Conservation (phyloP, 2,113 vertebrate species). For the Machaerirhynchus nigripectus region DNA sequence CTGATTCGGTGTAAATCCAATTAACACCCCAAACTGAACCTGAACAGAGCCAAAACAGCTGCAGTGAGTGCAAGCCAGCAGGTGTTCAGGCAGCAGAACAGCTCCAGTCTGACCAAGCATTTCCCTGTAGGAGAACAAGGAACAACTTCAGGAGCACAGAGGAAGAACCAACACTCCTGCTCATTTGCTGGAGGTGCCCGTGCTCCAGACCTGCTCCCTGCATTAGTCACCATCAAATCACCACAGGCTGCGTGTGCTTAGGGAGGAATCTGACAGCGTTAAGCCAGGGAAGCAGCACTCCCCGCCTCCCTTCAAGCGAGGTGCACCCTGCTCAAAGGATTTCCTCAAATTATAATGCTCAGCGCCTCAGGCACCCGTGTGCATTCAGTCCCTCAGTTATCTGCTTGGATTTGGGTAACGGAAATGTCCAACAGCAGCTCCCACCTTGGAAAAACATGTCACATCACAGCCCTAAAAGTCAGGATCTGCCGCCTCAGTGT, state of each 20-base stretch:
- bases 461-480: rapidly evolving
- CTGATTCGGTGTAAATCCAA: neutral
- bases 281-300: neutral
- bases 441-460: neutral
- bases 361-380: neutral
- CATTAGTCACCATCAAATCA: neutral
- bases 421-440: neutral
- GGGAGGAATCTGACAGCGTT: neutral
- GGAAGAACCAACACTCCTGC: neutral
- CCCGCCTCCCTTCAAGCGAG: neutral
- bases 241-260: neutral
- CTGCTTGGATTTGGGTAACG: neutral
- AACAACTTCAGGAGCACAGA: neutral
- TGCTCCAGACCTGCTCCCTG: neutral
- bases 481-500: neutral
- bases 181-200: neutral
- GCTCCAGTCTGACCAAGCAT: neutral
- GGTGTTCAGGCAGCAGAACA: neutral
- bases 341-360: neutral
- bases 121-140: neutral
- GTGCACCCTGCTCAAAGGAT: neutral
- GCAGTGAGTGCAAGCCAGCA: neutral
- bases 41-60: neutral
- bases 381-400: neutral
- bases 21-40: neutral